phyloP scores from a whole-genome alignment of 53 echinoderm and acorn worm genomes.

The Zoroaster sp. region DNA sequence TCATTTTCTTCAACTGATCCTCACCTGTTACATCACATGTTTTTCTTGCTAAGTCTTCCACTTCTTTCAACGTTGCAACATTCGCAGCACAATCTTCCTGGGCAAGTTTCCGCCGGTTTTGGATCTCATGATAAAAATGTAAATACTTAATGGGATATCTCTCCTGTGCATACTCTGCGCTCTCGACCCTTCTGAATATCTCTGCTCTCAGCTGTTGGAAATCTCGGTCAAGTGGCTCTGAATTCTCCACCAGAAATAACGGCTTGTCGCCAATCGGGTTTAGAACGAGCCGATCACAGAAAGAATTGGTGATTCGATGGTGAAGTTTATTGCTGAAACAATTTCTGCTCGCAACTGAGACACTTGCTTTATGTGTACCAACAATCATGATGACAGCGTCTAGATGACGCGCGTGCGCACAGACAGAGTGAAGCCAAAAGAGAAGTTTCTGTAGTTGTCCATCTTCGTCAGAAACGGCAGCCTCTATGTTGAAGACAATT shows the following conservation, averaged over 20 bases:
- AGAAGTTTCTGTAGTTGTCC: conserved; percentile 20
- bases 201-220: not conserved
- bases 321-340: not conserved
- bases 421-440: conserved; percentile 53
- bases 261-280: not conserved
- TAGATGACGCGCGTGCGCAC: conserved; percentile 30
- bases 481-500: conserved; percentile 47
- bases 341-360: not conserved
- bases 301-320: not conserved
- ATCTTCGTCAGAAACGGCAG: not conserved
- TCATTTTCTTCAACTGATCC: not conserved
- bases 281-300: conserved; percentile 7
- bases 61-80: not conserved
- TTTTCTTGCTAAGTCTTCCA: not conserved
- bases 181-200: not conserved
- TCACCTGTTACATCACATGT: not conserved
- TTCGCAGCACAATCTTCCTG: not conserved
- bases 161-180: not conserved
- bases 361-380: conserved; percentile 5
- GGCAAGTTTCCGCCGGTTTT: not conserved
- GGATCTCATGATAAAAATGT: not conserved
- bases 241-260: conserved; percentile 38
- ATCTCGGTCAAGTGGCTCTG: conserved; percentile 3
- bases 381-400: not conserved
- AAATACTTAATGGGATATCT: conserved; percentile 29